These are phyloP conservation scores for Leucozona laternaria DNA, from an alignment of 2,888 invertebrate species.

Conservation along the genomic window DNA sequence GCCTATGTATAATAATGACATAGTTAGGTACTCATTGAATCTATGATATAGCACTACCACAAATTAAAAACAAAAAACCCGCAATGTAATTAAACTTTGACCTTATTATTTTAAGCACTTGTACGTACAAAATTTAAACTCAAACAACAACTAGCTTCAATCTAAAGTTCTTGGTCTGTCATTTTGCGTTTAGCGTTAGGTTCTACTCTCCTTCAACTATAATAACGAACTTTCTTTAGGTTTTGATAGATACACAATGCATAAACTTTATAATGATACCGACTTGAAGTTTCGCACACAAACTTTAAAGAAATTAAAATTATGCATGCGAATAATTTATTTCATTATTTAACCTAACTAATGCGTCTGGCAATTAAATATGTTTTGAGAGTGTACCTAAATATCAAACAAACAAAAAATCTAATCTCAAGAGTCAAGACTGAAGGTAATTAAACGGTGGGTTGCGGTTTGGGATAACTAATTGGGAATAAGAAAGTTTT, in stretches of 20 bases:
- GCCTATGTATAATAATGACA: too few relatives aligned
- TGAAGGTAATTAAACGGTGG: not conserved
- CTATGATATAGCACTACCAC: too few relatives aligned
- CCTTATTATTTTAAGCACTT: too few relatives aligned
- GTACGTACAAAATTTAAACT: too few relatives aligned
- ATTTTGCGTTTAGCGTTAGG: not conserved
- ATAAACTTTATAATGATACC: slow-evolving; percentile 8
- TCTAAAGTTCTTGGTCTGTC: not conserved
- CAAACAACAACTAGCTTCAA: too few relatives aligned
- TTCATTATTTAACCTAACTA: not conserved
- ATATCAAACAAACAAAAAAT: not conserved
- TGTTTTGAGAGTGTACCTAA: not conserved
- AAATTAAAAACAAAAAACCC: too few relatives aligned
- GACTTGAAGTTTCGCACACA: not conserved
- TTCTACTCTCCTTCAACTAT: not conserved
- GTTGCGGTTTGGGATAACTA: not conserved
- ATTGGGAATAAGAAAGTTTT: slow-evolving; percentile 9
- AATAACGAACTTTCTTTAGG: not conserved
- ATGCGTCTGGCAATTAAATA: slow-evolving; percentile 9
- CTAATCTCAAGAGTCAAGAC: not conserved
- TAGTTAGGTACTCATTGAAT: too few relatives aligned
- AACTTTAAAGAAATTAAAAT: not conserved
- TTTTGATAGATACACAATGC: not conserved
- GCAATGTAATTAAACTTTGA: too few relatives aligned
- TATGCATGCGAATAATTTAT: slow-evolving; percentile 13